Evolutionary conservation across 2,113 vertebrate genomes (phyloP), one percentile per base, ranked within the genome.

Genomic region (Numenius arquata): DNA sequence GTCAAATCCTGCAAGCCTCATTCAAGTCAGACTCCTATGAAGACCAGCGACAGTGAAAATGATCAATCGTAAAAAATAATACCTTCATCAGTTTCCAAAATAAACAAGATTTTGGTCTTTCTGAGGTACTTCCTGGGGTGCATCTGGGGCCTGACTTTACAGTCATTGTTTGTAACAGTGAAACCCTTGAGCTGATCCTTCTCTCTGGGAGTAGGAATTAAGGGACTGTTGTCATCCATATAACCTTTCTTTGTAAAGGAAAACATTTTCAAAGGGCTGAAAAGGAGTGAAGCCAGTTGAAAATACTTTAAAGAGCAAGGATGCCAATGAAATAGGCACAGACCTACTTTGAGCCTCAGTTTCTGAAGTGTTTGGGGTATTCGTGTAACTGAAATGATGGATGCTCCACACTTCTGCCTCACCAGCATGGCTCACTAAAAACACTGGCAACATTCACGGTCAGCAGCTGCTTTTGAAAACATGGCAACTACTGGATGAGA

Each of bases 251-350:
- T 82, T 2, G 3, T 45, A 2, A 6, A 83, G 47, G 26, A 90
- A 90, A 85, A 66, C 4, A 41, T 73, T 96, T 95, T 76, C 72
- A 88, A 80, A 95, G 8, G 8, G 15, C 89, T 84, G 85, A 93
- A 90, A 91, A 94, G 68, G 5, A 87, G 17, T 73, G 81, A 95
- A 79, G 14, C 9, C 25, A 2, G 12, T 87, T 89, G 74, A 93
- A 88, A 80, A 55, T 41, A 36, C 30, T 83, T 92, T 29, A 41
- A 71, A 85, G 43, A 80, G 5, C 22, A 63, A 74, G 50, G 52
- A 58, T 38, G 8, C 1, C 40, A 72, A 18, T 40, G n/a, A 15
- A 66, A 65, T 34, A 0, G 0, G 29, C 27, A 20, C 4, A 53
- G 56, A 70, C 15, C 17, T 14, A 30, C 17, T 81, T 17, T 55